Evolutionary conservation across 1,140 invertebrate species (phyloP), one percentile per base, ranked within the genome.

Genomic region (Bombus polaris): DNA sequence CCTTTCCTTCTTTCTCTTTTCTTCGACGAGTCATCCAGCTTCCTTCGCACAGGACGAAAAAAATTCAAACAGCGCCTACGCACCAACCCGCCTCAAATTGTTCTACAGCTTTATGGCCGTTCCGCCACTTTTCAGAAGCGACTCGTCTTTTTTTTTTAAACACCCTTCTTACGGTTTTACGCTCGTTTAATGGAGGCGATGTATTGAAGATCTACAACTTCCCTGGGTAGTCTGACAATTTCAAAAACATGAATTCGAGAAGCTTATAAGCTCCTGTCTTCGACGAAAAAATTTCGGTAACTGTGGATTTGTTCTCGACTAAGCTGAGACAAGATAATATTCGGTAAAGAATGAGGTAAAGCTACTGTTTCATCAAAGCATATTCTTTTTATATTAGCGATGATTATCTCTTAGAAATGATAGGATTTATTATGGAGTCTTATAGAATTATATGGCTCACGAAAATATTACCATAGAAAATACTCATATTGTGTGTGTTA

Each of bases 21-120:
- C 37, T 37, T 72, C 12, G 2, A n/a, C 53, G n/a, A 8, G 53
- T 59, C 35, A n/a, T 13, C 13, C 25, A n/a, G 32, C 32, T 59
- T 35, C 28, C 22, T 25, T 75, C 22, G 57, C 47, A n/a, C 35
- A 2, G 2, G 12, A 68, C 8, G n/a, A 68, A 72, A 71, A 73
- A 37, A 44, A 59, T 59, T 65, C 57, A 22, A 62, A 65, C 28
- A 73, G 57, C 83, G 77, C 68, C 83, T 72, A 85, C 76, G 77
- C 74, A 53, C 42, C 68, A n/a, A 25, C 73, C n/a, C 68, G 37
- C 39, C 77, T 81, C 18, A 81, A 85, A 85, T 85, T 81, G 83
- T 85, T 44, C 77, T 62, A 47, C 83, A 84, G 53, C 62, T 89
- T 89, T 88, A 89, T 77, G 68, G n/a, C 66, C 76, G 87, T 75